Conservation (phyloP, 35 echinoderm and acorn worm species). For the Apostichopus californicus region DNA sequence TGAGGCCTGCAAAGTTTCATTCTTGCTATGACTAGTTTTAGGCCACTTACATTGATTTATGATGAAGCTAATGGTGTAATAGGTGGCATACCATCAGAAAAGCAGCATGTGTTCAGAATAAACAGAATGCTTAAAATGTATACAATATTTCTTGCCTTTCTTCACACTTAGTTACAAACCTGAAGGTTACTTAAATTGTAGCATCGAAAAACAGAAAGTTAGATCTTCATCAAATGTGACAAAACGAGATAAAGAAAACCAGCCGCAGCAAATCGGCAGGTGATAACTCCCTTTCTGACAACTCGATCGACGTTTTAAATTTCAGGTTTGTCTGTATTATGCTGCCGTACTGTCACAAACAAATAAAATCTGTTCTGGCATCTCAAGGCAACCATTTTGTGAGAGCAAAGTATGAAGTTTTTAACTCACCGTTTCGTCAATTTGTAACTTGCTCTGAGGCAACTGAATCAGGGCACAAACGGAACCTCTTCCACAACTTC, state of each 20-base stretch:
- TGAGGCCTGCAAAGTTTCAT: too few species aligned
- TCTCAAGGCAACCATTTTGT: slow-evolving; percentile 47
- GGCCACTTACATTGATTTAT: background rate
- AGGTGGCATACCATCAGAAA: background rate
- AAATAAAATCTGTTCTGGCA: slow-evolving; percentile 51
- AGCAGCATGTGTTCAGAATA: background rate
- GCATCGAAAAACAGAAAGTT: background rate
- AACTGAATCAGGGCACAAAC: slow-evolving; percentile 27
- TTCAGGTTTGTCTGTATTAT: slow-evolving; percentile 28
- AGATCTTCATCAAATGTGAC: slow-evolving; percentile 9
- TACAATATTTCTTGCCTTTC: slow-evolving; percentile 11
- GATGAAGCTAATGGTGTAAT: slow-evolving; percentile 9
- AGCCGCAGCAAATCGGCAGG: slow-evolving; percentile 20
- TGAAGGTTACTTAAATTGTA: background rate
- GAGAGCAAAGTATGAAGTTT: slow-evolving; percentile 34
- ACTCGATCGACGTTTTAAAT: slow-evolving; percentile 12
- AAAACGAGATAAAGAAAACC: slow-evolving; percentile 28
- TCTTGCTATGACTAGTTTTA: too few species aligned
- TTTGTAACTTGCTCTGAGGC: slow-evolving; percentile 41
- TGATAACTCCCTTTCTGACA: slow-evolving; percentile 35
- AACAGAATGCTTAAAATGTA: background rate
- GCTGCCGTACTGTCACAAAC: slow-evolving; percentile 29
- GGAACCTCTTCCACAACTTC: slow-evolving; percentile 36
- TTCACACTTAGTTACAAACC: background rate
- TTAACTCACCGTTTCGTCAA: slow-evolving; percentile 32